phyloP scores from a whole-genome alignment of 2,888 invertebrate genomes.

The Drosophila neotestacea region DNA sequence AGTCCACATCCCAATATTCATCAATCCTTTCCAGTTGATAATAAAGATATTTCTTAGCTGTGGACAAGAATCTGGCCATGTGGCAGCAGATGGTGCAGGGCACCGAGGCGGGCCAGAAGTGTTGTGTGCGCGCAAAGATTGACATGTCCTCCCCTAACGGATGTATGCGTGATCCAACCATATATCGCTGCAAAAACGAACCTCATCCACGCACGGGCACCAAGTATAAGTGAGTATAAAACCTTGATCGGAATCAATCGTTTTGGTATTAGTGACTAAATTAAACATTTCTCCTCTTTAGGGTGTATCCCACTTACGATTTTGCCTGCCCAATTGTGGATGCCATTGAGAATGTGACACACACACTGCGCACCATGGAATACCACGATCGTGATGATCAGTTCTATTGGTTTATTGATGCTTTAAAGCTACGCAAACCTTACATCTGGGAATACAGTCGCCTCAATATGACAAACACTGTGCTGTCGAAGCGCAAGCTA shows the following conservation, averaged over 20 bases:
- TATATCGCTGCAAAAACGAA: slow-evolving; percentile 98
- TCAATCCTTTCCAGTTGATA: not conserved
- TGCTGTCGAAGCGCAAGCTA: slow-evolving; percentile 97
- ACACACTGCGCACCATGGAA: slow-evolving; percentile 98
- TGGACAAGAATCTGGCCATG: slow-evolving; percentile 92
- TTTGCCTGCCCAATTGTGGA: slow-evolving; percentile 99
- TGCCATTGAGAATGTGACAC: slow-evolving; percentile 98
- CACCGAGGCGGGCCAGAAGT: slow-evolving; percentile 91
- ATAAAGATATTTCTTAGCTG: slow-evolving; percentile 86
- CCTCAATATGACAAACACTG: slow-evolving; percentile 99
- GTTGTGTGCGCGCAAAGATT: slow-evolving; percentile 98
- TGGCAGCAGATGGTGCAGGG: slow-evolving; percentile 99
- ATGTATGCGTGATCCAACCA: slow-evolving; percentile 98
- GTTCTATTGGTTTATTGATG: slow-evolving; percentile 98
- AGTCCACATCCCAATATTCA: slow-evolving; percentile 77
- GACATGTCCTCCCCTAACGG: slow-evolving; percentile 98
- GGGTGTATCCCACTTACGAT: slow-evolving; percentile 99
- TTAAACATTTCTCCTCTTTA: slow-evolving; percentile 81
- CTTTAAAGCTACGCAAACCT: slow-evolving; percentile 93
- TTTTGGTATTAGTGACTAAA: no score
- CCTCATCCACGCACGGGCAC: slow-evolving; percentile 96
- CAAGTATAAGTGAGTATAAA: slow-evolving; percentile 93
- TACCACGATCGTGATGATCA: slow-evolving; percentile 99
- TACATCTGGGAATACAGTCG: slow-evolving; percentile 98
- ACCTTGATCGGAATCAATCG: no score